These are phyloP conservation scores for Astreopora myriophthalma DNA, from an alignment of 64 coral and sea anemone species.

Conservation along the genomic window DNA sequence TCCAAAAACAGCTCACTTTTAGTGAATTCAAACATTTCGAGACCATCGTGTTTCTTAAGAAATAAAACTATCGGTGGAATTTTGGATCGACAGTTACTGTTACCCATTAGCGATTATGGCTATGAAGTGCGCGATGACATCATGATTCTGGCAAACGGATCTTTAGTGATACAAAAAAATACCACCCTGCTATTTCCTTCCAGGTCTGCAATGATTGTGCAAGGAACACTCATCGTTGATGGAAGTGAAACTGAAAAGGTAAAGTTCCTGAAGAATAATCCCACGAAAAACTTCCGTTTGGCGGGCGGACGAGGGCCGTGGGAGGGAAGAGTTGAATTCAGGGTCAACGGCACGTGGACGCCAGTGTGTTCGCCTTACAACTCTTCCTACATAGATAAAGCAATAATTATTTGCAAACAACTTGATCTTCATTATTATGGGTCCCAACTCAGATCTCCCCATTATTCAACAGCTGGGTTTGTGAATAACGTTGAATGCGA, in stretches of 20 bases:
- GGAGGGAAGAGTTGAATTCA: conserved; percentile 67
- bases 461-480: conserved; percentile 12
- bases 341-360: conserved; percentile 54
- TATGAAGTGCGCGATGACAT: conserved; percentile 72
- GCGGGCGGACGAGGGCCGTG: conserved; percentile 58
- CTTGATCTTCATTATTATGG: neutral
- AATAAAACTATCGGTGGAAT: conserved; percentile 44
- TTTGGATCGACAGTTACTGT: neutral
- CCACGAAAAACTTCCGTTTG: conserved; percentile 26
- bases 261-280: conserved; percentile 1
- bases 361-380: conserved; percentile 19
- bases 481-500: conserved; percentile 51
- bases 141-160: conserved; percentile 47
- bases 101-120: neutral
- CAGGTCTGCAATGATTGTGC: conserved; percentile 43
- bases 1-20: neutral
- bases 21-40: neutral
- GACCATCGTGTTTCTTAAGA: conserved; percentile 56
- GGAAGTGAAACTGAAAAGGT: conserved; percentile 32
- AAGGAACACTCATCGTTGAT: conserved; percentile 33
- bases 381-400: neutral
- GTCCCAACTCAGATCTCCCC: neutral
- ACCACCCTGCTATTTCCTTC: conserved; percentile 62
- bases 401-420: conserved; percentile 55
- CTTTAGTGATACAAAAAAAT: conserved; percentile 53